Evolutionary conservation across 2,113 vertebrate genomes (phyloP).

Genomic region (Mobula birostris): DNA sequence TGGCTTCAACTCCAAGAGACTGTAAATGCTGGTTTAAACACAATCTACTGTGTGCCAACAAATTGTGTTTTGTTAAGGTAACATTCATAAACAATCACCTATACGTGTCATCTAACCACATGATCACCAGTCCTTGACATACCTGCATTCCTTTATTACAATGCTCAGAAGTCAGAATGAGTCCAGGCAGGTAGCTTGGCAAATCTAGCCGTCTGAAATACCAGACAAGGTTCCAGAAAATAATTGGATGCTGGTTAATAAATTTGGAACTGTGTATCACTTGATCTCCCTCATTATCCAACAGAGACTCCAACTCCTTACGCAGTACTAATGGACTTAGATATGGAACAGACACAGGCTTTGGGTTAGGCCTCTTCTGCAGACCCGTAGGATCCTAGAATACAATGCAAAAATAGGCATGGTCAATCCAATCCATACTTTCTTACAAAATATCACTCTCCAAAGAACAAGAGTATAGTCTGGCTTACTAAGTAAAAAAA

Average conservation of each 20-base stretch:
- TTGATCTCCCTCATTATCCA: constrained; percentile 95
- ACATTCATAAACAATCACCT: neutral
- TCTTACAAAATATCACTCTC: neutral
- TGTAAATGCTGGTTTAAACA: neutral
- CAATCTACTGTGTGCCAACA: neutral
- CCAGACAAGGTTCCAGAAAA: constrained; percentile 98
- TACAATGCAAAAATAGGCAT: neutral
- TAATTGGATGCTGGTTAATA: constrained; percentile 95
- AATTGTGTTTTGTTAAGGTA: neutral
- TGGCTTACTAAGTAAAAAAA: neutral
- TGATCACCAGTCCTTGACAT: neutral
- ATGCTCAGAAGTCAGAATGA: constrained; percentile 90
- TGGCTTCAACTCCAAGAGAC: no score
- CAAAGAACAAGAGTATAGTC: neutral
- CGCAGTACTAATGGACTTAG: constrained; percentile 89
- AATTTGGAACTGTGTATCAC: constrained; percentile 93
- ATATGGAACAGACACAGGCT: constrained; percentile 87
- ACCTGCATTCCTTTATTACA: constrained; percentile 92
- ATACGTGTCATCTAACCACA: neutral
- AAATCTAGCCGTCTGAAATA: constrained; percentile 89
- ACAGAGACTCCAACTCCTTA: constrained; percentile 88
- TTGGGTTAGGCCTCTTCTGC: constrained; percentile 72
- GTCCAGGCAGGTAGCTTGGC: constrained; percentile 83
- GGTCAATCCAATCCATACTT: neutral
- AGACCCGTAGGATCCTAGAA: constrained; percentile 68